Evolutionary conservation across 1,140 invertebrate species (phyloP).

Genomic region (Dreissena rostriformis): DNA sequence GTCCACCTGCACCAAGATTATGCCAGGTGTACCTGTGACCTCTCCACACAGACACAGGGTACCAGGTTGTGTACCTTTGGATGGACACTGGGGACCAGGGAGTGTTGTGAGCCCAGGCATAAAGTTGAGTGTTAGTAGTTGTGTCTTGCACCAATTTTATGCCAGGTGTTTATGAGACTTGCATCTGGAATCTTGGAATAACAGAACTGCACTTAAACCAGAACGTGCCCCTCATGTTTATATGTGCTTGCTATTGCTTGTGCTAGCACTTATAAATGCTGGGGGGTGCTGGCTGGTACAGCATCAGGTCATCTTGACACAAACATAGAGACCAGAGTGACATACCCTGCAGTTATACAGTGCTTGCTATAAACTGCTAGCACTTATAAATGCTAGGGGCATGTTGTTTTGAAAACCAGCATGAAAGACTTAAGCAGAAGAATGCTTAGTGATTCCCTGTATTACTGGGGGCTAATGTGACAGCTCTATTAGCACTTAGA

Average conservation of each 20-base stretch:
- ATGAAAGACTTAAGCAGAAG: slow-evolving; percentile 16
- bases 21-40: slow-evolving; percentile 33
- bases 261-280: slow-evolving; percentile 61
- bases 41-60: background rate
- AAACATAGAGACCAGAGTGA: background rate
- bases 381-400: slow-evolving; percentile 62
- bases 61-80: background rate
- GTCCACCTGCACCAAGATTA: slow-evolving; percentile 50
- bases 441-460: slow-evolving; percentile 13
- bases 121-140: slow-evolving; percentile 40
- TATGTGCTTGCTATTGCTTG: slow-evolving; percentile 37
- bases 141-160: slow-evolving; percentile 60
- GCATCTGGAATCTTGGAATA: background rate
- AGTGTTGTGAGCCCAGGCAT: slow-evolving; percentile 36
- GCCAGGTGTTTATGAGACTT: slow-evolving; percentile 50
- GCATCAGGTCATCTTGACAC: background rate
- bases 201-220: no score
- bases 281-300: slow-evolving; percentile 42
- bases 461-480: slow-evolving; percentile 49
- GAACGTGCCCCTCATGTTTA: slow-evolving; percentile 2
- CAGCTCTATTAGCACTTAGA: slow-evolving; percentile 55
- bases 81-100: background rate
- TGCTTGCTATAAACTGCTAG: slow-evolving; percentile 49
- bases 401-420: slow-evolving; percentile 9
- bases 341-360: slow-evolving; percentile 37